Evolutionary conservation across 2,113 vertebrate genomes (phyloP).

Genomic region (Stomatorhinus ivindoensis): DNA sequence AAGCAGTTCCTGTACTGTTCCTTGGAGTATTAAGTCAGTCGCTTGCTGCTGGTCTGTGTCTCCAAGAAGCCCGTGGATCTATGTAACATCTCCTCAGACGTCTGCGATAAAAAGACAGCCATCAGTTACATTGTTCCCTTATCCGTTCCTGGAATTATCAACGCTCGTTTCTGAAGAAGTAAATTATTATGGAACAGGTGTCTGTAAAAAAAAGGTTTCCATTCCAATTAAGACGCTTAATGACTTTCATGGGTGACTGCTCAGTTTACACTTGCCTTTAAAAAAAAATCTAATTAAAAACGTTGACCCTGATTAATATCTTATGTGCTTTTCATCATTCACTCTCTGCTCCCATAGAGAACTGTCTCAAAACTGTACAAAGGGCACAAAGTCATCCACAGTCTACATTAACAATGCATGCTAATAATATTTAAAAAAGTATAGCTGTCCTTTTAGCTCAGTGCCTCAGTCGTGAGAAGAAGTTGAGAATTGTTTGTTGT

Average conservation of each 20-base stretch:
- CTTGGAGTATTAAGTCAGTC: not conserved
- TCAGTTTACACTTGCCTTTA: slow-evolving; percentile 1
- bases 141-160: not conserved
- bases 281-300: slow-evolving; percentile 18
- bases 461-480: not conserved
- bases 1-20: not conserved
- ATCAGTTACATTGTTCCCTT: not conserved
- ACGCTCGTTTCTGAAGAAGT: not conserved
- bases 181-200: slow-evolving; percentile 5
- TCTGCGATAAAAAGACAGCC: no score
- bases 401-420: not conserved
- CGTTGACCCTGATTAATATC: slow-evolving; percentile 18
- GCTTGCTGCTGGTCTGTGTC: not conserved
- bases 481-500: not conserved
- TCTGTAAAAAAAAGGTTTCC: not conserved
- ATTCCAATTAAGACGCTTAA: slow-evolving; percentile 8
- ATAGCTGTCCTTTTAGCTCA: not conserved
- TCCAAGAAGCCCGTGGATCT: not conserved
- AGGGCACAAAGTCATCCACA: not conserved
- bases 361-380: not conserved
- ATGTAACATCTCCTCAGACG: not conserved
- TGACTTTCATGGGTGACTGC: slow-evolving; percentile 18
- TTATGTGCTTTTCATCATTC: slow-evolving; percentile 7
- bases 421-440: not conserved
- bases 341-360: not conserved